Evolutionary conservation across 2,888 invertebrate species (phyloP).

Genomic region (Parnassius mnemosyne): DNA sequence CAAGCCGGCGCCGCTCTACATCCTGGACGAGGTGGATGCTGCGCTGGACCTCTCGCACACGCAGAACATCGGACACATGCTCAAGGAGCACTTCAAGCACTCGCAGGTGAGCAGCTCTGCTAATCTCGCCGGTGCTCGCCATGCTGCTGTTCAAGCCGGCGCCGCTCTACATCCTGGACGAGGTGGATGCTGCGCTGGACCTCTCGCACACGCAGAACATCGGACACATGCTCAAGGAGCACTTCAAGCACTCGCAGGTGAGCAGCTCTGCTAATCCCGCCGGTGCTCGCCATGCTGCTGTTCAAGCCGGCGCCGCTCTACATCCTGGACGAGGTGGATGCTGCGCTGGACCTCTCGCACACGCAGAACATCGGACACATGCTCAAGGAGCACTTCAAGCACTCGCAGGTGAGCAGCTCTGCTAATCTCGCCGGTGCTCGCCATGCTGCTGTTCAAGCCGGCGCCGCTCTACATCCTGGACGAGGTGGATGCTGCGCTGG

Average conservation of each 20-base stretch:
- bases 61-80: too few species aligned
- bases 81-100: too few species aligned
- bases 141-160: too few species aligned
- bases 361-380: constrained; percentile 99
- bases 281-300: constrained; percentile 47
- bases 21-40: too few species aligned
- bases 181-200: too few species aligned
- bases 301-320: constrained; percentile 99
- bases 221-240: constrained; percentile 91
- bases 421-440: not conserved
- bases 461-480: constrained; percentile 99
- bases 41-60: too few species aligned
- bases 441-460: constrained; percentile 89
- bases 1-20: too few species aligned
- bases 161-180: too few species aligned
- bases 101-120: too few species aligned
- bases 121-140: too few species aligned
- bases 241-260: constrained; percentile 88
- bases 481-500: constrained; percentile 99
- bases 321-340: constrained; percentile 99
- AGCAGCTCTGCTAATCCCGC: not conserved
- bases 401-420: constrained; percentile 84
- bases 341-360: constrained; percentile 96
- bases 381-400: constrained; percentile 90
- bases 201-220: constrained; percentile 67